phyloP scores from a whole-genome alignment of 2,888 invertebrate genomes.

The Dusona sp. region DNA sequence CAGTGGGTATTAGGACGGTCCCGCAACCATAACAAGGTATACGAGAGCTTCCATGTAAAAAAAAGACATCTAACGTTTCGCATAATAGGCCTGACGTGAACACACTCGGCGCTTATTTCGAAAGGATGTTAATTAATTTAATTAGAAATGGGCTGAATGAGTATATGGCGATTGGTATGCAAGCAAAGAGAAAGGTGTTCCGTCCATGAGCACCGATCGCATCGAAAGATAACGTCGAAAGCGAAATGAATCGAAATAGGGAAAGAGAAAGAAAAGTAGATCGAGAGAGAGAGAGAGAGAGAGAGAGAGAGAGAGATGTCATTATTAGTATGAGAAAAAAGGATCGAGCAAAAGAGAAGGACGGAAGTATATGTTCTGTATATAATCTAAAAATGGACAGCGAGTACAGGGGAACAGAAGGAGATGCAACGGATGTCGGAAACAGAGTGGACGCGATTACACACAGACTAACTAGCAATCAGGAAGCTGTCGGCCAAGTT shows the following conservation, averaged over 20 bases:
- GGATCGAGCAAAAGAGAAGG: slow-evolving; percentile 29
- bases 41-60: slow-evolving; percentile 46
- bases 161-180: slow-evolving; percentile 77
- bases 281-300: slow-evolving; percentile 35
- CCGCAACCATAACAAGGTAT: slow-evolving; percentile 12
- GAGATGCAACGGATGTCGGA: slow-evolving; percentile 71
- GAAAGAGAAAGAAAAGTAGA: slow-evolving; percentile 14
- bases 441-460: slow-evolving; percentile 77
- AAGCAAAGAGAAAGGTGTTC: slow-evolving; percentile 66
- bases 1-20: slow-evolving; percentile 26
- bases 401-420: slow-evolving; percentile 50
- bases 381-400: slow-evolving; percentile 24
- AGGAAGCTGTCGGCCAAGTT: slow-evolving; percentile 80
- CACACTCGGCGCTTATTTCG: slow-evolving; percentile 72
- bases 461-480: slow-evolving; percentile 80
- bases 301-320: slow-evolving; percentile 44
- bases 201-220: background rate
- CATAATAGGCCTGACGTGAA: slow-evolving; percentile 76
- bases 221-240: slow-evolving; percentile 25
- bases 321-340: slow-evolving; percentile 24
- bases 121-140: slow-evolving; percentile 80
- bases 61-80: slow-evolving; percentile 71
- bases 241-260: slow-evolving; percentile 30
- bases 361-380: background rate
- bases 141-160: slow-evolving; percentile 73